phyloP scores from a whole-genome alignment of 2,888 invertebrate species.

The Cerastis rubricosa region DNA sequence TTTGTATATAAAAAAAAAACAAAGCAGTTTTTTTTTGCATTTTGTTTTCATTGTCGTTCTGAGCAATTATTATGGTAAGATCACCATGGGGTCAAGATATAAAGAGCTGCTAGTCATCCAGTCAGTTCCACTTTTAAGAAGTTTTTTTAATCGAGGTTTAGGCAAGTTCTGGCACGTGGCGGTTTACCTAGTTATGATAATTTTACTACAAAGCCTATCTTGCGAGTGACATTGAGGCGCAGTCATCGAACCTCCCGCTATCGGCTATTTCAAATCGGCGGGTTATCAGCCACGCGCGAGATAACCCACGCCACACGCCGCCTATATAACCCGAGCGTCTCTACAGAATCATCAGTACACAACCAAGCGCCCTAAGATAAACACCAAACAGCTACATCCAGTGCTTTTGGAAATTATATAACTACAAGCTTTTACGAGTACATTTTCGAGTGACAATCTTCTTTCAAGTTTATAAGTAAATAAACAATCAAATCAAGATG shows the following conservation, averaged over 20 bases:
- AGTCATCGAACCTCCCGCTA: conserved; percentile 86
- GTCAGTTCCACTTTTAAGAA: background rate
- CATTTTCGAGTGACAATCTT: conserved; percentile 34
- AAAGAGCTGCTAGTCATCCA: background rate
- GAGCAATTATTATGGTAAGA: background rate
- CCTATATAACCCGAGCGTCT: conserved; percentile 82
- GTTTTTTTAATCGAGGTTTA: conserved; percentile 13
- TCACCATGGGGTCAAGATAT: conserved; percentile 13
- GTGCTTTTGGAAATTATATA: conserved; percentile 56
- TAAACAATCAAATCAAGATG: conserved; percentile 76
- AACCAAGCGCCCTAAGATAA: conserved; percentile 76
- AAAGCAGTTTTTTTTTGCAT: too few species aligned
- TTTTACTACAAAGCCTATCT: conserved; percentile 84
- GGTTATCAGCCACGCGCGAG: conserved; percentile 88
- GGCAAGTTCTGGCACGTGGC: conserved; percentile 50
- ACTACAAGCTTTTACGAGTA: conserved; percentile 39
- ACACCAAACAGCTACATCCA: conserved; percentile 61
- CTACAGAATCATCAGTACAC: conserved; percentile 79
- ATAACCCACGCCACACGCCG: conserved; percentile 79
- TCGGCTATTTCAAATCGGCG: conserved; percentile 79
- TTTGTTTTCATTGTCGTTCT: conserved; percentile 18
- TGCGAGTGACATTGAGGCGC: conserved; percentile 84
- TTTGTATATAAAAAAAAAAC: background rate
- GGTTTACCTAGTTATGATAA: conserved; percentile 79
- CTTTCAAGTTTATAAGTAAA: conserved; percentile 11